Evolutionary conservation across 2,113 vertebrate genomes (phyloP).

Genomic region (Rhegmatorhina hoffmannsi): DNA sequence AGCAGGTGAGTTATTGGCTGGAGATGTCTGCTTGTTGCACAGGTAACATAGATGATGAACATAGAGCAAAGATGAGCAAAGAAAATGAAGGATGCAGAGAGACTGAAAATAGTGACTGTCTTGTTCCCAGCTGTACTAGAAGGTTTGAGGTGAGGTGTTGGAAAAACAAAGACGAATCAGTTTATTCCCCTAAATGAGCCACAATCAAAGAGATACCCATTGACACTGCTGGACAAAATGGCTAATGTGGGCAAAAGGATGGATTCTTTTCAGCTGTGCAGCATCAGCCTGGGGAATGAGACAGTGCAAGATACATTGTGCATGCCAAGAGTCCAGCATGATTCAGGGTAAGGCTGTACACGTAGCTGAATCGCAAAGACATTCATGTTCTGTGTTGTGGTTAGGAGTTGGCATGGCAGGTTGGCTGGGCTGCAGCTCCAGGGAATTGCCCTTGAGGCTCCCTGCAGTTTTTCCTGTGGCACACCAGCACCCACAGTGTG

Average conservation of each 20-base stretch:
- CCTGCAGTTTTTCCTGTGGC: neutral
- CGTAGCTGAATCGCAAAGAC: neutral
- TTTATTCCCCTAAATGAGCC: neutral
- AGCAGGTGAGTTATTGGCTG: slow-evolving; percentile 12
- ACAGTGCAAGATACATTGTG: fast-evolving
- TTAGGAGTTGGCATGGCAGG: neutral
- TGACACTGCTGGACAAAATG: neutral
- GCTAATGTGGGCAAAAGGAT: neutral
- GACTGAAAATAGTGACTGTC: neutral
- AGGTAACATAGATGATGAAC: neutral
- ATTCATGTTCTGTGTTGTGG: fast-evolving
- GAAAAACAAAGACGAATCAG: neutral
- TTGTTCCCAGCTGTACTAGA: neutral
- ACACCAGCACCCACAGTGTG: fast-evolving
- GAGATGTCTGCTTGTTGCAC: neutral
- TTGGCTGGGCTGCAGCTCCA: neutral
- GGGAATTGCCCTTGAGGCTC: fast-evolving
- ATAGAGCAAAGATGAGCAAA: neutral
- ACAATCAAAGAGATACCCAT: neutral
- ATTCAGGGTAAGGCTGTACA: neutral
- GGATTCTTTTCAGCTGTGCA: neutral
- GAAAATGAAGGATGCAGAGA: neutral
- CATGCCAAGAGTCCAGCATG: neutral
- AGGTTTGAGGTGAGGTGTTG: neutral
- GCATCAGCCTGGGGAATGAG: neutral